Conservation (phyloP, 2,888 invertebrate species). For the Rhopalosiphum nymphaeae region DNA sequence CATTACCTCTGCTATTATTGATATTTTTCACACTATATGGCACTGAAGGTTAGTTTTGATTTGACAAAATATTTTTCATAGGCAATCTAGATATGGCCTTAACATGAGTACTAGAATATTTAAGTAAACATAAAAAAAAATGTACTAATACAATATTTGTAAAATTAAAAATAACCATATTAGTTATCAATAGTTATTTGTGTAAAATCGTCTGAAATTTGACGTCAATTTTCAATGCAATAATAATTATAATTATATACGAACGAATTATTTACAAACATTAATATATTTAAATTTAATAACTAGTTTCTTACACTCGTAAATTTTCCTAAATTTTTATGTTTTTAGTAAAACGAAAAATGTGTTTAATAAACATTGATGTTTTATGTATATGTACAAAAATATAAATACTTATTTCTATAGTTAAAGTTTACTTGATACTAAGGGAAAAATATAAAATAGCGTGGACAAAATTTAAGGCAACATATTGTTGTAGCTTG, state of each 20-base stretch:
- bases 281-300: background rate
- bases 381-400: background rate
- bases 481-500: background rate
- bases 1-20: background rate
- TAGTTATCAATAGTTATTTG: background rate
- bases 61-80: background rate
- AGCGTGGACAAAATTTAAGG: background rate
- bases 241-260: background rate
- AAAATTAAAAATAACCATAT: background rate
- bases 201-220: background rate
- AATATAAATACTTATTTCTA: background rate
- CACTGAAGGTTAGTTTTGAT: background rate
- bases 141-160: background rate
- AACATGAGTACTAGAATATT: background rate
- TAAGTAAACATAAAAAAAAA: background rate
- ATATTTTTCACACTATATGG: background rate
- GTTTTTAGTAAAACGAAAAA: background rate
- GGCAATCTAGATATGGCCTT: background rate
- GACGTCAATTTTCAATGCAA: background rate
- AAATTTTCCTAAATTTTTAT: background rate
- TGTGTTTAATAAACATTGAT: background rate
- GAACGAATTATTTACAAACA: background rate
- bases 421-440: background rate
- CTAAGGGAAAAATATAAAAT: background rate
- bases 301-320: background rate